Conservation (phyloP, 2,113 vertebrate species). For the Chinchilla lanigera region DNA sequence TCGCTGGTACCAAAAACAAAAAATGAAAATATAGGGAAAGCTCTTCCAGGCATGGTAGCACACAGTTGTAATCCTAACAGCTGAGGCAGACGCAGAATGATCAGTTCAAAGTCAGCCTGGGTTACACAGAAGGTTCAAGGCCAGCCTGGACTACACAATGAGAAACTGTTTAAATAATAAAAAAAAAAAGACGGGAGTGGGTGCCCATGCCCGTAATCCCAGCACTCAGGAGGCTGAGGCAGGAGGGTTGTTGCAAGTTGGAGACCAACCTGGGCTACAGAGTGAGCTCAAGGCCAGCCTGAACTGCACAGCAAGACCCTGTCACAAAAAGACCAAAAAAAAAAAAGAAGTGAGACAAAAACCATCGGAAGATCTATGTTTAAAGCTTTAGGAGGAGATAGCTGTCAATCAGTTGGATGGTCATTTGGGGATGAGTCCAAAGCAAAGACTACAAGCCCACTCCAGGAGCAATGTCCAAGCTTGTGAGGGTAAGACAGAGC, state of each 20-base stretch:
- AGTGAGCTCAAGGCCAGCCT: too few species aligned
- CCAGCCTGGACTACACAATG: not conserved
- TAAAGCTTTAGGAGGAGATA: not conserved
- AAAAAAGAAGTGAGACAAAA: not conserved
- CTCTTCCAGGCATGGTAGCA: not conserved
- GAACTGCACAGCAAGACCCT: too few species aligned
- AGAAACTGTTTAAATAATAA: not conserved
- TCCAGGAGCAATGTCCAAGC: not conserved
- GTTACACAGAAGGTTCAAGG: too few species aligned
- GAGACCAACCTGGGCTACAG: too few species aligned
- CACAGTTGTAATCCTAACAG: not conserved
- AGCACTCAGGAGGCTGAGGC: too few species aligned
- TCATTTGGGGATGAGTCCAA: not conserved
- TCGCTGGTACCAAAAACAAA: not conserved
- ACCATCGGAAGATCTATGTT: not conserved
- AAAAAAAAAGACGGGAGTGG: not conserved
- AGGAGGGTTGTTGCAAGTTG: too few species aligned
- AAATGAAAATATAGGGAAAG: not conserved
- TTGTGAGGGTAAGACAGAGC: fast-evolving
- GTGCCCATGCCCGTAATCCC: too few species aligned
- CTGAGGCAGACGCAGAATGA: not conserved
- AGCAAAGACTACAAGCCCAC: not conserved
- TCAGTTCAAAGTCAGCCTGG: not conserved
- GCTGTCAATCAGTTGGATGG: not conserved
- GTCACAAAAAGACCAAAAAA: not conserved